These are phyloP conservation scores for Aelia acuminata DNA, from an alignment of 2,888 invertebrate species.

Conservation along the genomic window DNA sequence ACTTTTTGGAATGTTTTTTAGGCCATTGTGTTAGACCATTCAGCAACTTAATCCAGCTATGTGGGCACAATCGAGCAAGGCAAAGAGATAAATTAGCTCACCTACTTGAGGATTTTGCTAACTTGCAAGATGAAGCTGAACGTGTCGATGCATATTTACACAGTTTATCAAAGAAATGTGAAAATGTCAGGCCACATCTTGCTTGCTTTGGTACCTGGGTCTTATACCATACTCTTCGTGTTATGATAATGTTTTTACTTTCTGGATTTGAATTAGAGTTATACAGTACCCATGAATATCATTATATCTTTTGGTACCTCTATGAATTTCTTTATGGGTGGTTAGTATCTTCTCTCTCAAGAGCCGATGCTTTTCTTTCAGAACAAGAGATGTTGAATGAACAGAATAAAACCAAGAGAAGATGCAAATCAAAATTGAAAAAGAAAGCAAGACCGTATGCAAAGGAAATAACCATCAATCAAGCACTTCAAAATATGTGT, in stretches of 20 bases:
- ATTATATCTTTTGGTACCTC: constrained; percentile 96
- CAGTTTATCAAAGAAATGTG: constrained; percentile 77
- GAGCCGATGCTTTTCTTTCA: constrained; percentile 87
- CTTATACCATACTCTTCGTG: constrained; percentile 90
- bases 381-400: constrained; percentile 78
- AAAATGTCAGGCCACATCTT: constrained; percentile 79
- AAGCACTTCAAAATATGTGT: constrained; percentile 93
- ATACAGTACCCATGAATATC: constrained; percentile 95
- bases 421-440: constrained; percentile 75
- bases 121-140: constrained; percentile 94
- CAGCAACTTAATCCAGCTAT: constrained; percentile 86
- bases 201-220: constrained; percentile 96
- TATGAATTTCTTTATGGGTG: constrained; percentile 96
- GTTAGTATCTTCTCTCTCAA: constrained; percentile 89
- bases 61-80: constrained; percentile 95
- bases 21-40: constrained; percentile 89
- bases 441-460: constrained; percentile 81
- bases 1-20: constrained; percentile 91
- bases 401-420: constrained; percentile 70
- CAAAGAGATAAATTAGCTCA: constrained; percentile 94
- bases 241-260: constrained; percentile 94
- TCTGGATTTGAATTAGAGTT: constrained; percentile 96
- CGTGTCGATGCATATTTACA: constrained; percentile 89
- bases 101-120: constrained; percentile 90
- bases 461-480: constrained; percentile 88